Conservation (phyloP, 2,888 invertebrate genomes). For the Lithophane leautieri region DNA sequence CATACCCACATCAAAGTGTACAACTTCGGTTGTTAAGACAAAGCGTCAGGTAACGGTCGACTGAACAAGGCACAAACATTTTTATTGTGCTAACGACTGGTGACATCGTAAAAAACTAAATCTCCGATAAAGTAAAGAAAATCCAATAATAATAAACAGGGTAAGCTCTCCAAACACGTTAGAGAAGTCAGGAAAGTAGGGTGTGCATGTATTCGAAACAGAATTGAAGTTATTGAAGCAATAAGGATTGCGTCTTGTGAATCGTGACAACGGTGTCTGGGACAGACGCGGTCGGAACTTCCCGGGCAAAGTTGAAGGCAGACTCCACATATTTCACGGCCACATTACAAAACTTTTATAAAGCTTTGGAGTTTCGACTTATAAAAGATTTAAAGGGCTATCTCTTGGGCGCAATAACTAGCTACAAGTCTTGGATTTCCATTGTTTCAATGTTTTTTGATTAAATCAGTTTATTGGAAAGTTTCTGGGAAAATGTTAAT, state of each 20-base stretch:
- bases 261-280: slow-evolving; percentile 64
- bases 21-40: slow-evolving; percentile 73
- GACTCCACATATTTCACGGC: slow-evolving; percentile 73
- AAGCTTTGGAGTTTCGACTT: slow-evolving; percentile 63
- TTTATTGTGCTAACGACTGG: slow-evolving; percentile 65
- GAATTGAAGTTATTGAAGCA: slow-evolving; percentile 63
- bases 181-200: slow-evolving; percentile 40
- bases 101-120: slow-evolving; percentile 64
- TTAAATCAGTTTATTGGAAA: slow-evolving; percentile 21
- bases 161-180: slow-evolving; percentile 38
- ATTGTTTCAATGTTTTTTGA: slow-evolving; percentile 37
- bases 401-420: slow-evolving; percentile 49
- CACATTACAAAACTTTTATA: slow-evolving; percentile 74
- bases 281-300: slow-evolving; percentile 66
- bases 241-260: slow-evolving; percentile 67
- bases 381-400: slow-evolving; percentile 63
- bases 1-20: slow-evolving; percentile 79
- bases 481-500: slow-evolving; percentile 1
- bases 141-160: slow-evolving; percentile 67
- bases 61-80: slow-evolving; percentile 57
- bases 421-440: slow-evolving; percentile 34
- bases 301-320: slow-evolving; percentile 61
- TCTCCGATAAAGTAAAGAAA: slow-evolving; percentile 59
- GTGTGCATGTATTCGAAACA: slow-evolving; percentile 58
- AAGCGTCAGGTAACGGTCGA: slow-evolving; percentile 66